These are phyloP conservation scores for Lithophane semibrunnea DNA, from an alignment of 2,888 invertebrate genomes.

Conservation along the genomic window DNA sequence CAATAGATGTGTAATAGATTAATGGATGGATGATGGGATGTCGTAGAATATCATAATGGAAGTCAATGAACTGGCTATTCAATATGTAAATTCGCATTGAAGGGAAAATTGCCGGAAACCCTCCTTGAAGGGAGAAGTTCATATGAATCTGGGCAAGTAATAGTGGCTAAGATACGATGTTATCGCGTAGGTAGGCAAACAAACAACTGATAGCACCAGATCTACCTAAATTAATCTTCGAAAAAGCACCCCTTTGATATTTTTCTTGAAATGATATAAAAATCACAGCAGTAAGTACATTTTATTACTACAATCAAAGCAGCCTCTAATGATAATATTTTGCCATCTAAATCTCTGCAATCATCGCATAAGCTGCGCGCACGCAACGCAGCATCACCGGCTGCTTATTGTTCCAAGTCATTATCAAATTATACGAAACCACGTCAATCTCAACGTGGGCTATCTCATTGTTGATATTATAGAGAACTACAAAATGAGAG, in stretches of 20 bases:
- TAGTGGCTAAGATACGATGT: too few relatives aligned
- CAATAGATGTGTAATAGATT: slow-evolving; percentile 2
- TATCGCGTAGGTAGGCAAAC: neutral
- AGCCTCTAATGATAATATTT: slow-evolving; percentile 45
- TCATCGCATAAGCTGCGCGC: slow-evolving; percentile 40
- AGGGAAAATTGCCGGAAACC: slow-evolving; percentile 16
- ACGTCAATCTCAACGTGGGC: slow-evolving; percentile 24
- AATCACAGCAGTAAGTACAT: neutral
- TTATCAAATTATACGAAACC: slow-evolving; percentile 42
- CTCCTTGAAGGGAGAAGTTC: neutral
- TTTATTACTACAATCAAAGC: slow-evolving; percentile 22
- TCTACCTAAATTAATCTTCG: neutral
- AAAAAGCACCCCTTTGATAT: neutral
- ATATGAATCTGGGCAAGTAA: neutral
- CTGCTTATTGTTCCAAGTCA: slow-evolving; percentile 40
- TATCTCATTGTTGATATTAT: slow-evolving; percentile 18
- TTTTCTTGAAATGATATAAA: slow-evolving; percentile 3
- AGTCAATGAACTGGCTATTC: slow-evolving; percentile 36
- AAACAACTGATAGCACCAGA: neutral
- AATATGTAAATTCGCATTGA: slow-evolving; percentile 5
- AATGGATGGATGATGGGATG: slow-evolving; percentile 14
- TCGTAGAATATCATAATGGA: slow-evolving; percentile 6
- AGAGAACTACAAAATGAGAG: slow-evolving; percentile 21
- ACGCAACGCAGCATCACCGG: slow-evolving; percentile 43
- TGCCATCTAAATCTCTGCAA: slow-evolving; percentile 10